Conservation (phyloP, 2,113 vertebrate genomes). For the Forbesichthys papilliferus region DNA sequence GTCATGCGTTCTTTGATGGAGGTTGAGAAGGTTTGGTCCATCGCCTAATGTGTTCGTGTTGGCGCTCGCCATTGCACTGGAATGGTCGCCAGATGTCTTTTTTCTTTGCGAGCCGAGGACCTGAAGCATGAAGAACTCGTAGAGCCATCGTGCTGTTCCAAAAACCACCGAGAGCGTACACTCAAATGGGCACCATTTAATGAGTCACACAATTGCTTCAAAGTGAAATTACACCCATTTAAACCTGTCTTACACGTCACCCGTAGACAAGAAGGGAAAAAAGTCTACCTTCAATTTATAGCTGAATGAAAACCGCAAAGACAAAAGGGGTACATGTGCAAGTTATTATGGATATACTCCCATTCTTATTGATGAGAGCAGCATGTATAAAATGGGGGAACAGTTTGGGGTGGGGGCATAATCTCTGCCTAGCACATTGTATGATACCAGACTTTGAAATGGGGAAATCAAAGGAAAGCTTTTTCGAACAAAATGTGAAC, state of each 20-base stretch:
- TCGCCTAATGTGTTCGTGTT: conserved; percentile 70
- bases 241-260: conserved; percentile 78
- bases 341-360: conserved; percentile 76
- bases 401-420: conserved; percentile 47
- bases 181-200: conserved; percentile 73
- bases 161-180: conserved; percentile 57
- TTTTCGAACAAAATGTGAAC: conserved; percentile 67
- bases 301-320: conserved; percentile 72
- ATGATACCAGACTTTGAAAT: conserved; percentile 74
- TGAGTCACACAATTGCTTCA: conserved; percentile 76
- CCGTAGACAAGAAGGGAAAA: conserved; percentile 57
- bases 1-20: conserved; percentile 65
- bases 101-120: conserved; percentile 39
- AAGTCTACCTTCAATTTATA: conserved; percentile 76
- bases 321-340: conserved; percentile 80
- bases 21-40: conserved; percentile 59
- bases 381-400: conserved; percentile 65
- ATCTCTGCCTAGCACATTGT: conserved; percentile 71
- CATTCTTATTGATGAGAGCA: conserved; percentile 76
- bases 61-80: conserved; percentile 50
- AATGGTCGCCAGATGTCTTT: conserved; percentile 77
- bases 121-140: conserved; percentile 45
- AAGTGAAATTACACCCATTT: conserved; percentile 79
- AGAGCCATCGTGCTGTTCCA: conserved; percentile 46
- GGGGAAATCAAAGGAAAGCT: conserved; percentile 73